Conservation (phyloP, 1,140 invertebrate species). For the Maniola jurtina region DNA sequence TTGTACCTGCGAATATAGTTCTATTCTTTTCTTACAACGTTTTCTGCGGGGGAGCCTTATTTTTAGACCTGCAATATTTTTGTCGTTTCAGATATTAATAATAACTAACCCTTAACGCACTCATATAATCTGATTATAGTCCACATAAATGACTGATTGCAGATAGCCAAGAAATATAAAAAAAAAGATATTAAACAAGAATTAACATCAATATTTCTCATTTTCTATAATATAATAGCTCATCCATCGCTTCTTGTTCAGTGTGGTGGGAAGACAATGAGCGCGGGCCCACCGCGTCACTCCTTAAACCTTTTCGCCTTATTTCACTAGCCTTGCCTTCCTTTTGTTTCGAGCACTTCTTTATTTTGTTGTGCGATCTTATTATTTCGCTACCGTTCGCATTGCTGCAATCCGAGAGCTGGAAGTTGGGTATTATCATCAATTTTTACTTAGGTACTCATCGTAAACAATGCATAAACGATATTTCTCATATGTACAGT, state of each 20-base stretch:
- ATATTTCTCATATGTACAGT: no score
- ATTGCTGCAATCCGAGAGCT: slow-evolving; percentile 32
- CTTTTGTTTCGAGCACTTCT: slow-evolving; percentile 74
- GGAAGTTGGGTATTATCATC: background rate
- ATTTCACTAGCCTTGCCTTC: slow-evolving; percentile 70
- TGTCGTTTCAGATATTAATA: no score
- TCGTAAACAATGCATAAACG: no score
- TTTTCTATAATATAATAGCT: slow-evolving; percentile 27
- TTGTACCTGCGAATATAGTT: no score
- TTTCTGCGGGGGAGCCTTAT: no score
- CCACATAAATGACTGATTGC: no score
- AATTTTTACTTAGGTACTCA: background rate
- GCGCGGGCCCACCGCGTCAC: slow-evolving; percentile 71
- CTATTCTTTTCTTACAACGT: no score
- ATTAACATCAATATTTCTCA: background rate
- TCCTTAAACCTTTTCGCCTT: slow-evolving; percentile 75
- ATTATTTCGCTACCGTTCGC: slow-evolving; percentile 77
- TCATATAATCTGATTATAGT: no score
- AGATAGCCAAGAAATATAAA: no score
- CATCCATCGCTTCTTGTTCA: slow-evolving; percentile 40
- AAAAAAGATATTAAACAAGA: no score
- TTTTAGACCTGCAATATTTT: no score
- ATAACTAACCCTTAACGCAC: no score
- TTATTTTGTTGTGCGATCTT: slow-evolving; percentile 77
- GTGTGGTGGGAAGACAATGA: slow-evolving; percentile 58